phyloP scores from a whole-genome alignment of 2,113 vertebrate genomes.

The Mastomys coucha region DNA sequence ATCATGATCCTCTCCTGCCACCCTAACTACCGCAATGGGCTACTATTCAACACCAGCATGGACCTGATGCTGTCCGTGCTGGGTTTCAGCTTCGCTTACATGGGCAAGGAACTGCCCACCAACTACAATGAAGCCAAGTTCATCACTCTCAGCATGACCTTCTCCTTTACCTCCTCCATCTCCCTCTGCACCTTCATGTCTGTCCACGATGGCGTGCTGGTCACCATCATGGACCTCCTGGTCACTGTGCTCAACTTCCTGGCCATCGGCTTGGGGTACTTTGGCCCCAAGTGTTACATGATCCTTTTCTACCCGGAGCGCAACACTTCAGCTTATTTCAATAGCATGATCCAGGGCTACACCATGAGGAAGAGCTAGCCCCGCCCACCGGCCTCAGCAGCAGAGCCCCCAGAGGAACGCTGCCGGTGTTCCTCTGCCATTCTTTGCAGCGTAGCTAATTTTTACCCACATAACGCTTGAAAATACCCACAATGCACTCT shows the following conservation, averaged over 20 bases:
- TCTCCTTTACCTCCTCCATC: constrained; percentile 90
- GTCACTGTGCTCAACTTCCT: constrained; percentile 74
- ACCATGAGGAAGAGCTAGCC: constrained; percentile 74
- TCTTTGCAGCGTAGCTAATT: not conserved
- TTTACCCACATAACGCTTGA: not conserved
- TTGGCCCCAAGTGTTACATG: constrained; percentile 82
- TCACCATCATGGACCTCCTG: constrained; percentile 56
- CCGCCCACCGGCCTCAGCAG: fast-evolving
- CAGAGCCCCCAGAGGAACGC: no score
- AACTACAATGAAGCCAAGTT: constrained; percentile 93
- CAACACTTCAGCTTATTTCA: constrained; percentile 79
- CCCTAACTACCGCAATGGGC: constrained; percentile 74
- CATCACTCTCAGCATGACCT: constrained; percentile 89
- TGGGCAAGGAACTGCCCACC: constrained; percentile 92
- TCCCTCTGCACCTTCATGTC: constrained; percentile 89
- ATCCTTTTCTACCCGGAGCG: constrained; percentile 76
- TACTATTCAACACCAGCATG: constrained; percentile 60
- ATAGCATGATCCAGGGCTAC: constrained; percentile 81
- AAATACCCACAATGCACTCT: not conserved
- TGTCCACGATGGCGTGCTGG: constrained; percentile 83
- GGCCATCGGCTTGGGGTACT: constrained; percentile 77
- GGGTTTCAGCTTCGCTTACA: constrained; percentile 91
- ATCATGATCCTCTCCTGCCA: constrained; percentile 86
- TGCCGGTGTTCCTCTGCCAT: not conserved
- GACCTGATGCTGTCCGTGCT: constrained; percentile 83